Evolutionary conservation across 2,888 invertebrate genomes (phyloP).

Genomic region (Anarsia innoxiella): DNA sequence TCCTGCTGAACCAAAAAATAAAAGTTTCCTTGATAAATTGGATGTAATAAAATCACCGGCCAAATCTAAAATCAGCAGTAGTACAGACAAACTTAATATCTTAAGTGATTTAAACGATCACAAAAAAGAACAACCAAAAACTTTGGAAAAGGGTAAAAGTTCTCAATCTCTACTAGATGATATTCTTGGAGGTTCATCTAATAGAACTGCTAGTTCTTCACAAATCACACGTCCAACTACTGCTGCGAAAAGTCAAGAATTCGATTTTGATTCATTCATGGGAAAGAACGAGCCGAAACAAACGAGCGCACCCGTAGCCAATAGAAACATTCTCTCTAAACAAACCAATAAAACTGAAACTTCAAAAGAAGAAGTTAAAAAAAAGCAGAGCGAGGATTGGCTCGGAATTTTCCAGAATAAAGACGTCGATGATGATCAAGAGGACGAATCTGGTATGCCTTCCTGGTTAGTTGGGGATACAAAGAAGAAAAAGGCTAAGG

Average conservation of each 20-base stretch:
- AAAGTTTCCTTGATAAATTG: constrained; percentile 15
- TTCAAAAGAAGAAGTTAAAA: constrained; percentile 32
- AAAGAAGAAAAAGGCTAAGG: constrained; percentile 36
- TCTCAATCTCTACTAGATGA: constrained; percentile 70
- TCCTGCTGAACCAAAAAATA: constrained; percentile 24
- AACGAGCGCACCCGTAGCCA: constrained; percentile 18
- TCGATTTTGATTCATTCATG: constrained; percentile 50
- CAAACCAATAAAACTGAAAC: constrained; percentile 25
- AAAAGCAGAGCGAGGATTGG: constrained; percentile 57
- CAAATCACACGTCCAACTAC: constrained; percentile 33
- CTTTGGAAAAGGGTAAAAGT: constrained; percentile 51
- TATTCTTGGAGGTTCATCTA: constrained; percentile 66
- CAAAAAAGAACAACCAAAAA: constrained; percentile 40
- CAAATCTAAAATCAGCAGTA: constrained; percentile 38
- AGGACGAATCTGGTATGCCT: constrained; percentile 47
- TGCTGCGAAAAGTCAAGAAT: constrained; percentile 45
- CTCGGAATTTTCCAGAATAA: constrained; percentile 61
- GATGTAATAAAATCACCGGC: constrained; percentile 41
- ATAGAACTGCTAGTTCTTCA: constrained; percentile 32
- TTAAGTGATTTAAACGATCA: constrained; percentile 36
- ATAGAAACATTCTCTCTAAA: too few relatives aligned
- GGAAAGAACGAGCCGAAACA: constrained; percentile 43
- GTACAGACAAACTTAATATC: constrained; percentile 45
- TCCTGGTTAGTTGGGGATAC: constrained; percentile 53
- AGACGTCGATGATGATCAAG: constrained; percentile 35